Evolutionary conservation across 2,797 vertebrate genomes (phyloP), one percentile per base, ranked within the genome.

Genomic region (Bovichtus variegatus): DNA sequence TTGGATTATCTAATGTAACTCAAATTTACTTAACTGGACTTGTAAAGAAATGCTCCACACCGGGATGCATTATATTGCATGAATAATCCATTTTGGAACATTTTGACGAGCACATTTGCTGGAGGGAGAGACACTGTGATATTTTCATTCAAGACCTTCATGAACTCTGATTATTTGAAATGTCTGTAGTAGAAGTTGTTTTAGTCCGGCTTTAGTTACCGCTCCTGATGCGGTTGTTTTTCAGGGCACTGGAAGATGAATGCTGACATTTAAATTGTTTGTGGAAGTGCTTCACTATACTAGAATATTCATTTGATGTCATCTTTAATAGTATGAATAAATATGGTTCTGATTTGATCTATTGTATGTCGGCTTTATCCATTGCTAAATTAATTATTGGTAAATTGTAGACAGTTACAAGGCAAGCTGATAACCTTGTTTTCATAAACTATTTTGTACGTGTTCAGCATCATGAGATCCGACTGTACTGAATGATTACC

Each of bases 401-500:
- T 60, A 7, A 49, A 11, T n/a, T 59, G 29, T n/a, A 8, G 47
- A 43, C 9, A 18, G 16, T 9, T 12, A 68, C 43, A 50, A 70
- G 49, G 12, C 4, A 31, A 27, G 19, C 23, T 38, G 31, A 15
- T 70, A 53, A 13, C 44, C 47, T 54, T 51, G n/a, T 71, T 81
- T 73, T 83, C 10, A 50, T 41, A 11, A 27, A 15, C 23, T n/a
- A 19, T 12, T 27, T 60, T 54, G n/a, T 74, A 57, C 1, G 9
- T 63, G 66, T 74, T 77, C 63, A 50, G 34, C 46, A 71, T 78
- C 21, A 36, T 50, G 50, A 47, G 41, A 81, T 63, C 31, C 1
- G 40, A 43, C 44, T 64, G 27, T 11, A 15, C 47, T 63, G 27
- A 82, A 81, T 78, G 79, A 88, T 87, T 55, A 58, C 46, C 11